phyloP scores from a whole-genome alignment of 2,888 invertebrate species.

The Azorinus chamasolen region DNA sequence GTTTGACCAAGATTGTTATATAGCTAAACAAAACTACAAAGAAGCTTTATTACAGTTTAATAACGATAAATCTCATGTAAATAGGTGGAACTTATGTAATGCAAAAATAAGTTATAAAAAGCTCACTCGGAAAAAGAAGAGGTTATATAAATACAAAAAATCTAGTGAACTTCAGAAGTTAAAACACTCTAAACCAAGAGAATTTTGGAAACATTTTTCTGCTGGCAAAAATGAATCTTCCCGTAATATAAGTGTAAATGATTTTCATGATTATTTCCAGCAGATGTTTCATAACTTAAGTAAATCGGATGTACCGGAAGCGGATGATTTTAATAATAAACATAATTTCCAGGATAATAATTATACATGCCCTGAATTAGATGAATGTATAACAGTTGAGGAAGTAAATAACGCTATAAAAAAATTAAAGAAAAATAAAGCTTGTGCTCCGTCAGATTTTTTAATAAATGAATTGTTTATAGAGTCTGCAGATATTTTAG shows the following conservation, averaged over 20 bases:
- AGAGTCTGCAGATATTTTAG: slow-evolving; percentile 28
- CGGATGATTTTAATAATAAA: slow-evolving; percentile 7
- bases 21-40: too few relatives aligned
- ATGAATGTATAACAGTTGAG: background rate
- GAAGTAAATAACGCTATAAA: too few relatives aligned
- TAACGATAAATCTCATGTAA: too few relatives aligned
- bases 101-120: too few relatives aligned
- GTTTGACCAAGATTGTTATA: too few relatives aligned
- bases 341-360: background rate
- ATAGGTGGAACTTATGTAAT: too few relatives aligned
- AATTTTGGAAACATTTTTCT: slow-evolving; percentile 23
- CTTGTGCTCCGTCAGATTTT: slow-evolving; percentile 16
- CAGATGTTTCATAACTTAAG: slow-evolving; percentile 2
- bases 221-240: background rate
- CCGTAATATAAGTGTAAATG: background rate
- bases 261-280: slow-evolving; percentile 16
- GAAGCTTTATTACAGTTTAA: too few relatives aligned
- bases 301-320: background rate
- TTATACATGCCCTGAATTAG: slow-evolving; percentile 10
- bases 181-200: slow-evolving; percentile 9
- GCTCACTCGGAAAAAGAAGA: background rate
- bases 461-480: slow-evolving; percentile 39
- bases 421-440: slow-evolving; percentile 8
- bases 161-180: slow-evolving; percentile 12
- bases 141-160: background rate